A percentile compares a stretch with the other conserved stretches of the same genome.
These are phyloP conservation scores for Parasteatoda lunata DNA, from an alignment of 2,888 invertebrate genomes.

Conservation along the genomic window DNA sequence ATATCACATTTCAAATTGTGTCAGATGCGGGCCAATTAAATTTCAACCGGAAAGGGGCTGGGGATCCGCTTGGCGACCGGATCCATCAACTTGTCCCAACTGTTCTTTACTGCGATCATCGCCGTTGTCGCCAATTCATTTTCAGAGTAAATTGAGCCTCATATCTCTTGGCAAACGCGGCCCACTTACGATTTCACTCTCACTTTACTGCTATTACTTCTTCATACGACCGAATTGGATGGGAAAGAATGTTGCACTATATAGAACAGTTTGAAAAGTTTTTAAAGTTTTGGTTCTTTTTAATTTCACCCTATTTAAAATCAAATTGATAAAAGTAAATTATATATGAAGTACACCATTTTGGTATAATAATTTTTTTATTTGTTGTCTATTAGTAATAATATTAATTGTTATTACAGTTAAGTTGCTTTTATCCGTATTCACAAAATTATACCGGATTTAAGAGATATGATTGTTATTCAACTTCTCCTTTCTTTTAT, in stretches of 20 bases:
- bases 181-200: conserved; percentile 47
- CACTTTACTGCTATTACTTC: conserved; percentile 30
- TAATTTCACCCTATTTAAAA: too few relatives aligned
- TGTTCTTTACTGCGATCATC: conserved; percentile 45
- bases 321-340: too few relatives aligned
- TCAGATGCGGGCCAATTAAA: conserved; percentile 51
- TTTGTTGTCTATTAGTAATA: too few relatives aligned
- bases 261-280: too few relatives aligned
- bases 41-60: not conserved
- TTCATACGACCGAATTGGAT: conserved; percentile 20
- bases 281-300: too few relatives aligned
- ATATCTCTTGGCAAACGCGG: conserved; percentile 49
- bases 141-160: conserved; percentile 56
- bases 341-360: too few relatives aligned
- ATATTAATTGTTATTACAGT: too few relatives aligned
- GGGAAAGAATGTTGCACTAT: not conserved
- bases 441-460: too few relatives aligned
- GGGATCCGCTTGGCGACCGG: conserved; percentile 4
- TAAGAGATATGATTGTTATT: too few relatives aligned
- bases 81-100: conserved; percentile 22
- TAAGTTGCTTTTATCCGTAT: too few relatives aligned
- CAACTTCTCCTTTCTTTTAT: too few relatives aligned
- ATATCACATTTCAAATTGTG: conserved; percentile 42
- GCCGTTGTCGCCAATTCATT: conserved; percentile 48
- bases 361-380: too few relatives aligned